phyloP scores from a whole-genome alignment of 2,113 vertebrate genomes.

The Phalacrocorax brasilianus region DNA sequence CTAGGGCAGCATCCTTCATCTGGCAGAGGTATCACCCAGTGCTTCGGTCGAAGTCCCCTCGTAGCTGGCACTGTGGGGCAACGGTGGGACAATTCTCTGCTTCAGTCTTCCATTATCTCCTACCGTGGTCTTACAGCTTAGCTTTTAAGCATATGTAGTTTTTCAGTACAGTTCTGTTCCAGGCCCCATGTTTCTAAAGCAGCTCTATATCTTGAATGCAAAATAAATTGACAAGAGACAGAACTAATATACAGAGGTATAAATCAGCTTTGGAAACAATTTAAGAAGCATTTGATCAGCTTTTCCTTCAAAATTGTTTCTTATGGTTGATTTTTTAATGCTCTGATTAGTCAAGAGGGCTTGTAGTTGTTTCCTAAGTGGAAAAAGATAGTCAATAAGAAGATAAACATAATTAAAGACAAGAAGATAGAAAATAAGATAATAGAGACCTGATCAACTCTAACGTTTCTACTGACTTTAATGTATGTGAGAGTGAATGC shows the following conservation, averaged over 20 bases:
- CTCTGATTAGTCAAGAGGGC: neutral
- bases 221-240: neutral
- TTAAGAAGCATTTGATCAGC: neutral
- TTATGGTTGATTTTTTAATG: neutral
- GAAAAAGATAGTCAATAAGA: neutral
- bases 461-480: neutral
- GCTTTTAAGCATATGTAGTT: neutral
- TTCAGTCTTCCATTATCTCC: neutral
- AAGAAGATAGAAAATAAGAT: neutral
- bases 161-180: neutral
- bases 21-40: neutral
- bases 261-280: neutral
- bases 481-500: neutral
- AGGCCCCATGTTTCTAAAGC: neutral
- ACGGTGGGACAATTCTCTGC: neutral
- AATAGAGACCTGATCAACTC: neutral
- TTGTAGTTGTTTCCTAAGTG: neutral
- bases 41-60: neutral
- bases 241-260: neutral
- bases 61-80: fast-evolving
- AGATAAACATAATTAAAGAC: neutral
- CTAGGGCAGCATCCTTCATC: neutral
- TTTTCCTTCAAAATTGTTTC: neutral
- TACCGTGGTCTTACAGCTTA: neutral
- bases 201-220: neutral